phyloP scores from a whole-genome alignment of 2,113 vertebrate species.

The Fukomys damarensis region DNA sequence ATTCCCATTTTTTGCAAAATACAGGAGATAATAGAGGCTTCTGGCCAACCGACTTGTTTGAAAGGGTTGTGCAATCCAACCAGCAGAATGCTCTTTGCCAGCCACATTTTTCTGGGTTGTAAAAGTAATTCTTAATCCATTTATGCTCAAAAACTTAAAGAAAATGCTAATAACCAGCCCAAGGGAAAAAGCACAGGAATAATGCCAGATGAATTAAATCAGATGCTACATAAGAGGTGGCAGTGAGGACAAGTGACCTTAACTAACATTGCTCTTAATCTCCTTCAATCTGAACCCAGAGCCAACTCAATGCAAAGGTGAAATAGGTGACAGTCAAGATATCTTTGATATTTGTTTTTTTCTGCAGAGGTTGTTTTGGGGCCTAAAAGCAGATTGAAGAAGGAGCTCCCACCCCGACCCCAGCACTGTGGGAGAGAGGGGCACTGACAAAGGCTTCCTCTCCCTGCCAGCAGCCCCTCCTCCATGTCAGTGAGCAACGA shows the following conservation, averaged over 20 bases:
- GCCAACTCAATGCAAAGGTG: neutral
- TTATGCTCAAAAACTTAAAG: neutral
- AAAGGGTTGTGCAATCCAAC: neutral
- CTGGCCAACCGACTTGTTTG: neutral
- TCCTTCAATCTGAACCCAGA: neutral
- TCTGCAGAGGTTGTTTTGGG: neutral
- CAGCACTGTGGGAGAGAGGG: neutral
- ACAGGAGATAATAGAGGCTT: neutral
- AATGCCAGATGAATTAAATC: neutral
- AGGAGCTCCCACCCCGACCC: neutral
- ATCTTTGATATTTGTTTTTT: neutral
- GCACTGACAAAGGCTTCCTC: neutral
- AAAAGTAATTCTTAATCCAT: constrained; percentile 13
- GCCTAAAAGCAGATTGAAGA: neutral
- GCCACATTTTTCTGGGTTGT: neutral
- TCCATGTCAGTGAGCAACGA: neutral
- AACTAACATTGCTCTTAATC: neutral
- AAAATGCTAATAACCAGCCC: constrained; percentile 16
- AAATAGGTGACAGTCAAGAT: neutral
- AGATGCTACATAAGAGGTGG: neutral
- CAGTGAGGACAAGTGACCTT: neutral
- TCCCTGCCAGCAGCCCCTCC: neutral
- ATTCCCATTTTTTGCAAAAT: neutral
- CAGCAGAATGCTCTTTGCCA: neutral
- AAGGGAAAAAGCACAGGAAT: neutral